Percentiles rank a stretch among this genome's conserved stretches.
These are phyloP conservation scores for Cheilosia variabilis DNA, from an alignment of 2,888 invertebrate species.

Conservation along the genomic window DNA sequence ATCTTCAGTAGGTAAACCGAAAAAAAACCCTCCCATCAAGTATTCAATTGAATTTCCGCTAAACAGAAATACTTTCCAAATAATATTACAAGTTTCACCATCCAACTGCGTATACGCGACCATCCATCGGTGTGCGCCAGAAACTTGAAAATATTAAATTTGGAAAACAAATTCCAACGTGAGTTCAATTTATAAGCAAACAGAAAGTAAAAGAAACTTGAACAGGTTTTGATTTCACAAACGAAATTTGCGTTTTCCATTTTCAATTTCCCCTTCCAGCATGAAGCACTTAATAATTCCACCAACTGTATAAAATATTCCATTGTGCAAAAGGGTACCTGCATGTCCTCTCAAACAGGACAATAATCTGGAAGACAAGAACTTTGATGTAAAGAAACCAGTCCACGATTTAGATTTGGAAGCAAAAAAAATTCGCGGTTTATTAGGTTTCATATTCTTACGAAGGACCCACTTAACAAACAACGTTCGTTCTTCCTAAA, in stretches of 20 bases:
- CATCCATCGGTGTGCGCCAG: neutral
- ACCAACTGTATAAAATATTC: slow-evolving; percentile 36
- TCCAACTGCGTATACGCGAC: neutral
- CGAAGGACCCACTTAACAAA: slow-evolving; percentile 60
- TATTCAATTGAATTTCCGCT: slow-evolving; percentile 46
- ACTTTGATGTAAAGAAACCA: slow-evolving; percentile 48
- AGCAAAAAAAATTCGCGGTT: slow-evolving; percentile 62
- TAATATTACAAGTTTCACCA: slow-evolving; percentile 27
- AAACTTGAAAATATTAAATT: slow-evolving; percentile 43
- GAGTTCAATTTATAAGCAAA: slow-evolving; percentile 30
- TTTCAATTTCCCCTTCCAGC: slow-evolving; percentile 29
- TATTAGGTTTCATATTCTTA: slow-evolving; percentile 68
- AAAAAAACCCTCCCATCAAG: neutral
- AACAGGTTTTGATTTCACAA: slow-evolving; percentile 70
- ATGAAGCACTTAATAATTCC: slow-evolving; percentile 65
- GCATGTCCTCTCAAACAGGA: slow-evolving; percentile 18
- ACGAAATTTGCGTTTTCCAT: slow-evolving; percentile 65
- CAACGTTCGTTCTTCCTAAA: slow-evolving; percentile 46
- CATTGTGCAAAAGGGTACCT: slow-evolving; percentile 51
- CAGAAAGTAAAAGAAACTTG: slow-evolving; percentile 15
- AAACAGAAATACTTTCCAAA: slow-evolving; percentile 29
- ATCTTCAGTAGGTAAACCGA: slow-evolving; percentile 2
- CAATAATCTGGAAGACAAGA: slow-evolving; percentile 37
- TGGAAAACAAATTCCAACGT: slow-evolving; percentile 52
- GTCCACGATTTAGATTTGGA: slow-evolving; percentile 58